phyloP scores from a whole-genome alignment of 2,797 vertebrate species.

The Pseudocheirus occidentalis region DNA sequence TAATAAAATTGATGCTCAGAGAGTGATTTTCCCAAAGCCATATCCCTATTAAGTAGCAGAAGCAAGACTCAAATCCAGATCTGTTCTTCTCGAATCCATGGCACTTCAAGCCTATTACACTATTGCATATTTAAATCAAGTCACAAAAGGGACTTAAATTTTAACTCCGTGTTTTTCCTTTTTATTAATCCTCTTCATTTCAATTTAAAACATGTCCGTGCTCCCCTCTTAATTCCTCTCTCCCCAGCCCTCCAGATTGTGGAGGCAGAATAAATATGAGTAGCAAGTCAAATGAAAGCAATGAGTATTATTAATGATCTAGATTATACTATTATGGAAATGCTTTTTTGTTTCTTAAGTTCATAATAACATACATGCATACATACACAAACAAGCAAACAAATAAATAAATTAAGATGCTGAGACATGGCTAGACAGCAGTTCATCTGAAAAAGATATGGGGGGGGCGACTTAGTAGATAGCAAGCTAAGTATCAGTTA shows the following conservation, averaged over 20 bases:
- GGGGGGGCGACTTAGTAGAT: background rate
- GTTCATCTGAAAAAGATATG: background rate
- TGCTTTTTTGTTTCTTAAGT: background rate
- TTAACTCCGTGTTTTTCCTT: background rate
- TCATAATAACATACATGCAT: background rate
- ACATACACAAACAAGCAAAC: background rate
- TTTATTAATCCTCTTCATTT: background rate
- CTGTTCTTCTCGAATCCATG: background rate
- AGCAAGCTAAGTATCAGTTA: background rate
- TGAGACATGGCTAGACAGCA: background rate
- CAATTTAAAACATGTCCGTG: background rate
- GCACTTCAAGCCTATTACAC: background rate
- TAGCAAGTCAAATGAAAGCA: background rate
- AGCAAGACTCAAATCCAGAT: background rate
- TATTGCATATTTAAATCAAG: background rate
- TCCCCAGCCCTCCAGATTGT: background rate
- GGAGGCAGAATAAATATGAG: background rate
- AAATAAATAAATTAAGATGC: background rate
- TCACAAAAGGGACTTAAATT: background rate
- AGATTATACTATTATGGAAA: background rate
- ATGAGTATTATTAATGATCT: background rate
- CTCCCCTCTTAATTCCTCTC: background rate
- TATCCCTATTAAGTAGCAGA: background rate
- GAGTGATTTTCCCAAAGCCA: background rate
- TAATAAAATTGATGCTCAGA: background rate